These are phyloP conservation scores for Huso huso DNA, from an alignment of 2,797 vertebrate species.

Conservation along the genomic window DNA sequence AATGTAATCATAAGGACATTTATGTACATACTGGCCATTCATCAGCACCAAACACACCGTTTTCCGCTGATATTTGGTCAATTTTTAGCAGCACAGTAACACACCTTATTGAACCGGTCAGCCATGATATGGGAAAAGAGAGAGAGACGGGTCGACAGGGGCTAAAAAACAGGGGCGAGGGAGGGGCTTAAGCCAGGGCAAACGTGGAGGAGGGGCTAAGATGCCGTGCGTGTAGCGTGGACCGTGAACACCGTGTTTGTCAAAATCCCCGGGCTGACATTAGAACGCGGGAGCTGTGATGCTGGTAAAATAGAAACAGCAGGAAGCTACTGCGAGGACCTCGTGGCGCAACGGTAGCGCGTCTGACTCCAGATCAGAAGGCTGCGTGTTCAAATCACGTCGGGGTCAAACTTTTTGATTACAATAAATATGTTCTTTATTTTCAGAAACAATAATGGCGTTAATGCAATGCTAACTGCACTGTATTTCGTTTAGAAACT, in stretches of 20 bases:
- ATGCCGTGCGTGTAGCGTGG: not conserved
- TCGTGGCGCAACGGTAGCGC: conserved; percentile 42
- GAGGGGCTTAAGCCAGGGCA: conserved; percentile 23
- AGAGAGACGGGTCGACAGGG: conserved; percentile 51
- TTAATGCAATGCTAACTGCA: not conserved
- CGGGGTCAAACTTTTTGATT: conserved; percentile 22
- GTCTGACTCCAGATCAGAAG: conserved; percentile 43
- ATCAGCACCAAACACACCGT: not conserved
- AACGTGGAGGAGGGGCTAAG: not conserved
- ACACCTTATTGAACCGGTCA: conserved; percentile 74
- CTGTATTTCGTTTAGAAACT: not conserved
- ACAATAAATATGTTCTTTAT: not conserved
- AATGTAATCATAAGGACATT: not conserved
- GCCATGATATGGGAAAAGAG: conserved; percentile 75
- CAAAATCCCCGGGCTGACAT: not conserved
- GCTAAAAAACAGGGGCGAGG: conserved; percentile 58
- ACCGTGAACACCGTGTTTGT: no score
- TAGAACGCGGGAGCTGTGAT: not conserved
- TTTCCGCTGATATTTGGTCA: not conserved
- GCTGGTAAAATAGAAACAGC: conserved; percentile 1
- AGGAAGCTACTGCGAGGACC: conserved; percentile 12
- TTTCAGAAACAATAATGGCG: conserved; percentile 11
- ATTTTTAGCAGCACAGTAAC: conserved; percentile 16
- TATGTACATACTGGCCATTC: not conserved
- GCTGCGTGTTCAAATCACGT: conserved; percentile 41